A percentile compares a stretch with the other conserved stretches of the same genome.
Conservation (phyloP, 1,140 invertebrate species). For the Mamestra configurata region DNA sequence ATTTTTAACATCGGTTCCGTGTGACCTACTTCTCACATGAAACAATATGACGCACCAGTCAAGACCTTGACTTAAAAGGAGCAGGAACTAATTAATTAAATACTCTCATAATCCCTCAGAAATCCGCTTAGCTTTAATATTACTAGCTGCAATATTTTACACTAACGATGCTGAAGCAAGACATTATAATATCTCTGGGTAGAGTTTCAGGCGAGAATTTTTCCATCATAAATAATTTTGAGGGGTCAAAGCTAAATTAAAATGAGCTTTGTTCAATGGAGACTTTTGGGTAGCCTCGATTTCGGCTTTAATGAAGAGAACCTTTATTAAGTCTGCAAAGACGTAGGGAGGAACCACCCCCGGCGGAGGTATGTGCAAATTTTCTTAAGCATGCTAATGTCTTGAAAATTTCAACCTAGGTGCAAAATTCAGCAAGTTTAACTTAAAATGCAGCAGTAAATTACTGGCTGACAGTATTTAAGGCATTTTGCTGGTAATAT, state of each 20-base stretch:
- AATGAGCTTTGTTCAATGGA: constrained; percentile 3
- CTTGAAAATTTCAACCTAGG: not conserved
- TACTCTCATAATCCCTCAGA: constrained; percentile 43
- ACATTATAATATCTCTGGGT: not conserved
- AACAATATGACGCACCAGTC: constrained; percentile 9
- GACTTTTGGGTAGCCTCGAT: constrained; percentile 22
- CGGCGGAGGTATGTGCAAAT: not conserved
- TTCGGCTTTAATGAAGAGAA: not conserved
- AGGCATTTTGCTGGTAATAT: not conserved
- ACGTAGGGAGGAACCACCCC: not conserved
- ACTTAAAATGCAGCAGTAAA: not conserved
- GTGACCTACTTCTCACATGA: constrained; percentile 6
- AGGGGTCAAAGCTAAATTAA: not conserved
- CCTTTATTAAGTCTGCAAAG: constrained; percentile 6
- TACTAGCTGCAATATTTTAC: constrained; percentile 27
- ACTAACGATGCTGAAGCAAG: constrained; percentile 18
- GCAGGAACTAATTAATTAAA: constrained; percentile 44
- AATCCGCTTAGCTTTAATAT: constrained; percentile 45
- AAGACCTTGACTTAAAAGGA: constrained; percentile 22
- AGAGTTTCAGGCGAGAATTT: constrained; percentile 1
- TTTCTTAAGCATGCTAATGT: not conserved
- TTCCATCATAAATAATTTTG: not conserved
- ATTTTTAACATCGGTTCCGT: not conserved
- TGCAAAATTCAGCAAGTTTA: constrained; percentile 1
- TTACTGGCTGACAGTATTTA: not conserved